Evolutionary conservation across 2,888 invertebrate genomes (phyloP).

Genomic region (Cosmopolites sordidus): DNA sequence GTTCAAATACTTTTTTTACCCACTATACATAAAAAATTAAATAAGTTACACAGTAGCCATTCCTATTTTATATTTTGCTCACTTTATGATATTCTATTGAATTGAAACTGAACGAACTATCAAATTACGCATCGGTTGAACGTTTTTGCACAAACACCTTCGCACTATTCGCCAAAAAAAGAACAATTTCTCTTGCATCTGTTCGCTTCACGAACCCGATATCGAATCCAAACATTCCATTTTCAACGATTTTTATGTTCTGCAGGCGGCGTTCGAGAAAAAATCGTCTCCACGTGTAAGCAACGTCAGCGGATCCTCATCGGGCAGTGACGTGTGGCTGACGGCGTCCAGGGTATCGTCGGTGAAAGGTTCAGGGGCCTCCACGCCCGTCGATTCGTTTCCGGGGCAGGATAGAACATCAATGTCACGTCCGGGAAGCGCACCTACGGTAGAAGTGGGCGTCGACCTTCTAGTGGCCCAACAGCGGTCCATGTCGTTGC

Average conservation of each 20-base stretch:
- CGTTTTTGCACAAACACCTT: too few species aligned
- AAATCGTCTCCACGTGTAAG: constrained; percentile 32
- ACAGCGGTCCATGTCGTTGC: constrained; percentile 53
- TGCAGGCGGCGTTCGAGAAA: constrained; percentile 19
- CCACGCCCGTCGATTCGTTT: constrained; percentile 50
- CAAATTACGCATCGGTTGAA: too few species aligned
- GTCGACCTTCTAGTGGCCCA: constrained; percentile 41
- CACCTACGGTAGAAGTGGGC: constrained; percentile 47
- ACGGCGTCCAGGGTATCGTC: constrained; percentile 51
- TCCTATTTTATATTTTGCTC: too few species aligned
- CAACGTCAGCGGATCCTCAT: constrained; percentile 45
- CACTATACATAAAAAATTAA: too few species aligned
- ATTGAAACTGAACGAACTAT: too few species aligned
- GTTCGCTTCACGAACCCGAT: too few species aligned
- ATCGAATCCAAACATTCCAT: too few species aligned
- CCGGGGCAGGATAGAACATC: constrained; percentile 36
- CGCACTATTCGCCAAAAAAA: too few species aligned
- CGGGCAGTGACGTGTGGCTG: constrained; percentile 54
- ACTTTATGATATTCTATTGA: too few species aligned
- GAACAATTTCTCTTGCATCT: too few species aligned
- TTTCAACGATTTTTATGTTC: neutral
- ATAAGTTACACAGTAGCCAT: too few species aligned
- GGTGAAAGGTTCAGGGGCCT: constrained; percentile 51
- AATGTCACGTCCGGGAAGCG: constrained; percentile 53
- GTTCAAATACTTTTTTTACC: too few species aligned